Conservation (phyloP, 2,797 vertebrate genomes). For the Enteromius viviparus region DNA sequence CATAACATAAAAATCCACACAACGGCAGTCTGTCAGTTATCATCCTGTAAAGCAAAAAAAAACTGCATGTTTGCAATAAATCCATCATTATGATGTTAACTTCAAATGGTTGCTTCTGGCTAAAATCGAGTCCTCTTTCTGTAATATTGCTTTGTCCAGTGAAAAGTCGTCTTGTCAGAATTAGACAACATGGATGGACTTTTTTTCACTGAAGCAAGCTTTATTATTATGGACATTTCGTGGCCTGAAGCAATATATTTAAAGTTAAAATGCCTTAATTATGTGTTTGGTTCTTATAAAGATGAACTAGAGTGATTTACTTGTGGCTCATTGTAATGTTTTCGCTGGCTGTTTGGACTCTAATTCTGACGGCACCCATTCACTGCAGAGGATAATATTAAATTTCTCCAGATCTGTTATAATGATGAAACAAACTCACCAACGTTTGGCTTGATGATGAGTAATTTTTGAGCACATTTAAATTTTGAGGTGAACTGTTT, state of each 20-base stretch:
- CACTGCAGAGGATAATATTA: not conserved
- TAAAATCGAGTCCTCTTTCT: not conserved
- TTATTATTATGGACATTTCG: not conserved
- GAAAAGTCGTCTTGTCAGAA: not conserved
- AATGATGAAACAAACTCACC: not conserved
- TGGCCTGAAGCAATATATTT: slow-evolving; percentile 1
- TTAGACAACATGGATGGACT: not conserved
- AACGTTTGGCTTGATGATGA: not conserved
- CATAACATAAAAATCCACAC: not conserved
- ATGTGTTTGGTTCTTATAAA: not conserved
- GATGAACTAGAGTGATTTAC: not conserved
- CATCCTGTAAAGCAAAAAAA: not conserved
- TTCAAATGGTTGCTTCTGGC: not conserved
- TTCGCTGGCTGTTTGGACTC: too few species aligned
- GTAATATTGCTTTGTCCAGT: not conserved
- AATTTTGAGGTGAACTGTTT: not conserved
- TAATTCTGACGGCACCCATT: too few species aligned
- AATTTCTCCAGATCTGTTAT: not conserved
- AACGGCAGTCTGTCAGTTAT: not conserved
- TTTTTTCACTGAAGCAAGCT: not conserved
- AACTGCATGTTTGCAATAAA: not conserved
- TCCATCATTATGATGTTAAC: not conserved
- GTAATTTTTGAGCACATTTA: not conserved
- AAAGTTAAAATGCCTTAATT: not conserved
- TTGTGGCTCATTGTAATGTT: not conserved